phyloP scores from a whole-genome alignment of 2,113 vertebrate genomes.

The Ailuropoda melanoleuca region DNA sequence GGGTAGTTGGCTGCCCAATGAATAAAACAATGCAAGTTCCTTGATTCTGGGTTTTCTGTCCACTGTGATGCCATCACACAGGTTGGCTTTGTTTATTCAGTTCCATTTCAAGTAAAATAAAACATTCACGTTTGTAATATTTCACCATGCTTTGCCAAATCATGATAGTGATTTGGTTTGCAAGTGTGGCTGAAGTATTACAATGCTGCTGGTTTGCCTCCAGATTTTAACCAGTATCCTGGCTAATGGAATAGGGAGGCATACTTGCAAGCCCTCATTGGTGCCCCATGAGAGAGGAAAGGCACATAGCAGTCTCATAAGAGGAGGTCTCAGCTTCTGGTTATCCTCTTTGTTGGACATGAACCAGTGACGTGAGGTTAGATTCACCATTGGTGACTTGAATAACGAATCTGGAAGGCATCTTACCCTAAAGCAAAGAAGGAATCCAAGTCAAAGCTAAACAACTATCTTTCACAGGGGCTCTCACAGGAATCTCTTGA shows the following conservation, averaged over 20 bases:
- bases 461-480: neutral
- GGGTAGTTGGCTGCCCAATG: neutral
- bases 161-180: neutral
- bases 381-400: neutral
- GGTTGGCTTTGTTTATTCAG: neutral
- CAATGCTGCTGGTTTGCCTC: neutral
- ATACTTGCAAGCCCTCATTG: neutral
- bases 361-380: neutral
- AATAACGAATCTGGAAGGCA: neutral
- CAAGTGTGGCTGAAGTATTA: neutral
- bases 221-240: neutral
- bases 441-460: neutral
- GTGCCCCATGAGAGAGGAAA: neutral
- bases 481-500: neutral
- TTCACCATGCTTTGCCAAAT: neutral
- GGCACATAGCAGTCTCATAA: neutral
- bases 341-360: neutral
- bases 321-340: neutral
- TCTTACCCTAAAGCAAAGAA: neutral
- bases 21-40: neutral
- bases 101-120: slow-evolving; percentile 9
- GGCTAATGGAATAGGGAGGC: neutral
- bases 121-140: neutral
- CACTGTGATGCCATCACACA: neutral
- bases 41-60: neutral